Base-by-base conservation (phyloP, 2,113 vertebrate genomes). In the Brachyistius frenatus region DNA sequence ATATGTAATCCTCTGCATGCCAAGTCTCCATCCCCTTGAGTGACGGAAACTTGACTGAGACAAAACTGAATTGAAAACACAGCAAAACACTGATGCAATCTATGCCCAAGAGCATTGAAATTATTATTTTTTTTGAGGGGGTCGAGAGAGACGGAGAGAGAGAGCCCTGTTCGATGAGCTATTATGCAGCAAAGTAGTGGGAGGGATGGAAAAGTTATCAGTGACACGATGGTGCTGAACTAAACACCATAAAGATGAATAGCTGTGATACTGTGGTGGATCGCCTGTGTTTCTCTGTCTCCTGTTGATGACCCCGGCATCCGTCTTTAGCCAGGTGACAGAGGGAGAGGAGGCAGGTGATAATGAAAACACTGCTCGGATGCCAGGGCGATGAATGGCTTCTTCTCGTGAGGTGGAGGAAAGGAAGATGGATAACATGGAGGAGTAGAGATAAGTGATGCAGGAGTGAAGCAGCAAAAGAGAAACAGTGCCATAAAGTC, bases 341-440 rank as follows among this genome's bases (percentile, higher is more conserved):
- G 78, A 89, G 74, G 44, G 70, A 78, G 69, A 75, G 72, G 50
- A 83, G 83, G 65, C 82, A 87, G 76, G 73, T 73, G 76, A 91
- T 90, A 89, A 92, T 86, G 87, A 84, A 82, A 87, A 85, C 84
- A 78, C 68, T 50, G 75, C 66, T 54, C 5, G n/a, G 77, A 73
- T 81, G 70, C 81, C 76, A 69, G 70, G 80, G 65, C 73, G 16
- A 89, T 89, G 79, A 86, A 88, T 80, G 81, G 76, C 76, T 87
- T 79, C 70, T 76, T 68, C 76, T 73, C 39, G 77, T 83, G 67
- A 83, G 75, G 37, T 46, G 39, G 55, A 80, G 67, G 66, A 83
- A 70, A 88, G 56, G 71, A 74, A 76, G 81, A 86, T 78, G 64
- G 85, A 90, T 75, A 67, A 83, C 37, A 31, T 4, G 0, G 41